Base-by-base conservation (phyloP, 2,888 invertebrate species). In the Eledona agricola region DNA sequence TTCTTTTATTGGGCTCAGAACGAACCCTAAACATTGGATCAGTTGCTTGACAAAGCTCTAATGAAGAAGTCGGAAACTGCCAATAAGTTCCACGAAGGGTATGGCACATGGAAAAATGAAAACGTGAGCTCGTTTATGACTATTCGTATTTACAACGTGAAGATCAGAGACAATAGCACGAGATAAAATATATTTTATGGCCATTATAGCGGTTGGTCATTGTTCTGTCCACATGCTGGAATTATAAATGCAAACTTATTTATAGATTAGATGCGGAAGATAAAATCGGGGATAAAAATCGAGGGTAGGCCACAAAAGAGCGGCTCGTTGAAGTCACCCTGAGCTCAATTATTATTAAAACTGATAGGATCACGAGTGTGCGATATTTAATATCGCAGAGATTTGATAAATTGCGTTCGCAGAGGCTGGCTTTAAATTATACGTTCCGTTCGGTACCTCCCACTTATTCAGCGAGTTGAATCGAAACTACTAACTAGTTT, bases 151-250 rank as follows among this genome's bases (percentile, higher is more conserved):
- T n/a, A n/a, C n/a, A n/a, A n/a, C 49, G 51, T 51, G 34, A 57
- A 57, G 57, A 57, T 57, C 57, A 51, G 51, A 53, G 57, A 57
- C 57, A 57, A 57, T 57, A 43, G 47, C n/a, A 25, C 12, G 45
- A 43, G 57, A 57, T 57, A 57, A 51, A 47, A 38, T 35, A 31
- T 54, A 51, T 51, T 54, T 57, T 57, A 57, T 51, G 32, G 35
- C 50, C 42, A 32, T 28, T 34, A 25, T 31, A 37, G 37, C 46
- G 51, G 31, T 35, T 47, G 42, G 57, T 54, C 57, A 57, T 57
- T 57, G 57, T 57, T 51, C 47, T 42, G 47, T 28, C 23, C 23
- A 22, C 23, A 25, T 19, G 12, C 34, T n/a, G n/a, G n/a, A n/a
- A n/a, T n/a, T 26, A 26, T 40, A 28, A 40, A 26, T 40, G 37